These are phyloP conservation scores for Drosophila ezoana DNA, from an alignment of 2,888 invertebrate genomes.

Conservation along the genomic window DNA sequence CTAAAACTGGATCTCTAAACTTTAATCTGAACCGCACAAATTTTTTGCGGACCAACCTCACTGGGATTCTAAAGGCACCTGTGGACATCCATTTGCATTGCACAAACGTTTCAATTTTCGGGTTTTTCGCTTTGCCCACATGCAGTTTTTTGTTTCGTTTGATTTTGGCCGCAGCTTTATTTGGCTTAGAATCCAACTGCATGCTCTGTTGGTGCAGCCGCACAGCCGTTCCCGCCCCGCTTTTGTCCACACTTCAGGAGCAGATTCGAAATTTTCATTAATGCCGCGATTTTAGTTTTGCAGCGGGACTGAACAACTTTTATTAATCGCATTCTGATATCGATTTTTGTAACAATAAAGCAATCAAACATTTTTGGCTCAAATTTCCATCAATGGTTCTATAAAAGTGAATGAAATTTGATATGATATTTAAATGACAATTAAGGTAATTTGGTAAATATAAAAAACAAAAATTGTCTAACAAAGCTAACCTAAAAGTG, in stretches of 20 bases:
- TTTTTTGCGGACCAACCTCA: constrained; percentile 13
- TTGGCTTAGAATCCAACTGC: constrained; percentile 55
- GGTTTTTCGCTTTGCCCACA: constrained; percentile 2
- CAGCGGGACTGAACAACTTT: background rate
- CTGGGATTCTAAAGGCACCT: constrained; percentile 1
- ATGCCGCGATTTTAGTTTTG: constrained; percentile 6
- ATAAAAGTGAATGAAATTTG: no score
- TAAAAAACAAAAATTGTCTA: no score
- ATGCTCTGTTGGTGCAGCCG: constrained; percentile 7
- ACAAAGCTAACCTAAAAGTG: no score
- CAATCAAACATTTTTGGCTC: background rate
- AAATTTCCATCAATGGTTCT: no score
- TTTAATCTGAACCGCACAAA: constrained; percentile 22
- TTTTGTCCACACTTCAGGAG: constrained; percentile 1
- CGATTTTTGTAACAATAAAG: background rate
- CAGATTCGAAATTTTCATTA: constrained; percentile 24
- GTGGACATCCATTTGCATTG: constrained; percentile 37
- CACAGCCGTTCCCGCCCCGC: background rate
- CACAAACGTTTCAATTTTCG: constrained; percentile 43
- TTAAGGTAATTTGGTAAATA: no score
- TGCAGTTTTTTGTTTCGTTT: constrained; percentile 46
- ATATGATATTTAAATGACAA: no score
- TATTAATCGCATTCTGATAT: constrained; percentile 15
- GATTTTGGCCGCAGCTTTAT: constrained; percentile 66
- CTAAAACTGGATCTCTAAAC: constrained; percentile 8